Conservation (phyloP, 2,888 invertebrate species). For the Hypsopygia costalis region DNA sequence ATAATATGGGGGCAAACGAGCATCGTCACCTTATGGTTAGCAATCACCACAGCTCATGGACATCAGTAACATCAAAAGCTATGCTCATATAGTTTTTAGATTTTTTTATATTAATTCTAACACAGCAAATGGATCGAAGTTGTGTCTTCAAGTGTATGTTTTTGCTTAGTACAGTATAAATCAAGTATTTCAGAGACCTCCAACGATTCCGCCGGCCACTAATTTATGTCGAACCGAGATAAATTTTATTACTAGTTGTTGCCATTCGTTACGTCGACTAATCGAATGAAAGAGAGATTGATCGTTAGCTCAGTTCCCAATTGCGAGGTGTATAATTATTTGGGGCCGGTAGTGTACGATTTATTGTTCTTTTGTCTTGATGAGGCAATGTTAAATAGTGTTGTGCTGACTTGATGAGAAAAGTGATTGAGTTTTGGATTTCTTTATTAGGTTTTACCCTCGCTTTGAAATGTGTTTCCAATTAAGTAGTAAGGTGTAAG, state of each 20-base stretch:
- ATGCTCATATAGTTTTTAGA: no score
- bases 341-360: conserved; percentile 1
- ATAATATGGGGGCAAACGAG: no score
- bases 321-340: conserved; percentile 1
- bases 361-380: neutral
- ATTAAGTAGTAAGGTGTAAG: no score
- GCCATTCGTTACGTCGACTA: neutral
- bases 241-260: neutral
- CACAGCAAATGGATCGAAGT: no score
- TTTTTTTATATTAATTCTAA: no score
- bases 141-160: neutral
- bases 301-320: neutral
- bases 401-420: no score
- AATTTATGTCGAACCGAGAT: conserved; percentile 18
- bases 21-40: no score
- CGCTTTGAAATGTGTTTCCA: no score
- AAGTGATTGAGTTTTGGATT: neutral
- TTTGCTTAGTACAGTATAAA: neutral
- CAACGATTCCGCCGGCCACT: conserved; percentile 4
- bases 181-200: conserved; percentile 1
- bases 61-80: no score
- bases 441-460: no score
- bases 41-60: no score
- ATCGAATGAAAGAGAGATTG: conserved; percentile 2
- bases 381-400: neutral